Percentiles rank a stretch among this genome's conserved stretches.
These are phyloP conservation scores for Rotaria sp. DNA, from an alignment of 2,888 invertebrate genomes.

Conservation along the genomic window DNA sequence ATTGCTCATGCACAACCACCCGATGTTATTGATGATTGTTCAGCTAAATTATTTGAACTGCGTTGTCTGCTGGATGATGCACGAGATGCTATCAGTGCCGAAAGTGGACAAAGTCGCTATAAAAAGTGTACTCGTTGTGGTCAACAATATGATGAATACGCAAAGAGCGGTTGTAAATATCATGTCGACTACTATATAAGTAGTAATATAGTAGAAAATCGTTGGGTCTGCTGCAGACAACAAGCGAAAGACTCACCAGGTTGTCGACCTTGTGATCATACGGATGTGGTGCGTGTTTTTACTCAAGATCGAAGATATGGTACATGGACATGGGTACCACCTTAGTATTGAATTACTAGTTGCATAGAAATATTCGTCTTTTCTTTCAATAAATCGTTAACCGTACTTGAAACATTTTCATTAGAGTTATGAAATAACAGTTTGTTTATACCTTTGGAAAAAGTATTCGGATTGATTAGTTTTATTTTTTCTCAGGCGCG, in stretches of 20 bases:
- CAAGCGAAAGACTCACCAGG: neutral
- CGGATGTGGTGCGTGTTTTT: neutral
- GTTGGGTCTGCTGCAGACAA: constrained; percentile 32
- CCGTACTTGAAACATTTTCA: too few species aligned
- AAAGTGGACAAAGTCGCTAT: neutral
- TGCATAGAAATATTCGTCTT: too few species aligned
- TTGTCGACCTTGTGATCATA: neutral
- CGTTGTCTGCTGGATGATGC: neutral
- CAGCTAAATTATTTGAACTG: neutral
- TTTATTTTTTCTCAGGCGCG: too few species aligned
- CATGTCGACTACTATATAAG: neutral
- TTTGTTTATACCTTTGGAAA: too few species aligned
- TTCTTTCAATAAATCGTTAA: too few species aligned
- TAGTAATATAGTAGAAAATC: neutral
- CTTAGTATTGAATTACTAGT: neutral
- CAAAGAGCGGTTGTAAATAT: neutral
- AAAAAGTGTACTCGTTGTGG: constrained; percentile 21
- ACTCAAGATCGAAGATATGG: neutral
- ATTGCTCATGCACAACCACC: neutral
- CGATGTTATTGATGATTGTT: neutral
- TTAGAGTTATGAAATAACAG: too few species aligned
- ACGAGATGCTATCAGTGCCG: neutral
- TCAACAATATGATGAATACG: constrained; percentile 18
- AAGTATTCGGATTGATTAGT: too few species aligned
- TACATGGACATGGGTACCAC: constrained; percentile 14